These are phyloP conservation scores for Thunnus thynnus DNA, from an alignment of 2,113 vertebrate genomes.

Conservation along the genomic window DNA sequence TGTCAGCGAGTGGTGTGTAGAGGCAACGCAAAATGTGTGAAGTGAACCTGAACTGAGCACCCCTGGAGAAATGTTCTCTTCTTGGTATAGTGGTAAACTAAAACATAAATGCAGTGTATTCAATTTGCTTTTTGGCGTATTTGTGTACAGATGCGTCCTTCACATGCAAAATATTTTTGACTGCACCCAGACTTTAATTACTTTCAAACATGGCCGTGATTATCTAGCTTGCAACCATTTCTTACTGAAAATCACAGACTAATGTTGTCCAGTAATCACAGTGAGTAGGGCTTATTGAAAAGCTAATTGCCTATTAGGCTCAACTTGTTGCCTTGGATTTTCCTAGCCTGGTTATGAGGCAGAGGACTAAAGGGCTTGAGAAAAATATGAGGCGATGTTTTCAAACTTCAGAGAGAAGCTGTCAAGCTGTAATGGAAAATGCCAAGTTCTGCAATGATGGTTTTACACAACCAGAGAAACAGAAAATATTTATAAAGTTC, in stretches of 20 bases:
- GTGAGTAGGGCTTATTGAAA: constrained; percentile 62
- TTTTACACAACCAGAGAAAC: constrained; percentile 62
- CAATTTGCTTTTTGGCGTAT: constrained; percentile 8
- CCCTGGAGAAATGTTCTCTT: constrained; percentile 40
- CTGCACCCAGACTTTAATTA: constrained; percentile 48
- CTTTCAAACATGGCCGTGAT: constrained; percentile 40
- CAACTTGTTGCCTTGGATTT: constrained; percentile 68
- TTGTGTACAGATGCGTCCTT: not conserved
- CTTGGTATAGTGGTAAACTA: constrained; percentile 18
- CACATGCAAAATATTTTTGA: constrained; percentile 40
- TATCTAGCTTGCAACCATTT: constrained; percentile 53
- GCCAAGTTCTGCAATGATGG: constrained; percentile 62
- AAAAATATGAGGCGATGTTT: constrained; percentile 69
- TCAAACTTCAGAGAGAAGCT: constrained; percentile 73
- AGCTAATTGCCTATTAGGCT: constrained; percentile 72
- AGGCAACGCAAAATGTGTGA: constrained; percentile 23
- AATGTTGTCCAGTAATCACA: constrained; percentile 59
- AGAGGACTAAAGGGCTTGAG: constrained; percentile 51
- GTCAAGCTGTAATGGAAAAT: constrained; percentile 77
- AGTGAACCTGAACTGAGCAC: too few relatives aligned
- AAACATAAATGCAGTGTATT: not conserved
- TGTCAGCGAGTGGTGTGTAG: constrained; percentile 62
- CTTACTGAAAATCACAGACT: constrained; percentile 38
- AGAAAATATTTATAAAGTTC: constrained; percentile 57
- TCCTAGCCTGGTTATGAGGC: constrained; percentile 32